Evolutionary conservation across 2,888 invertebrate species (phyloP), one percentile per base, ranked within the genome.

Genomic region (Agonopterix alstromeriana): DNA sequence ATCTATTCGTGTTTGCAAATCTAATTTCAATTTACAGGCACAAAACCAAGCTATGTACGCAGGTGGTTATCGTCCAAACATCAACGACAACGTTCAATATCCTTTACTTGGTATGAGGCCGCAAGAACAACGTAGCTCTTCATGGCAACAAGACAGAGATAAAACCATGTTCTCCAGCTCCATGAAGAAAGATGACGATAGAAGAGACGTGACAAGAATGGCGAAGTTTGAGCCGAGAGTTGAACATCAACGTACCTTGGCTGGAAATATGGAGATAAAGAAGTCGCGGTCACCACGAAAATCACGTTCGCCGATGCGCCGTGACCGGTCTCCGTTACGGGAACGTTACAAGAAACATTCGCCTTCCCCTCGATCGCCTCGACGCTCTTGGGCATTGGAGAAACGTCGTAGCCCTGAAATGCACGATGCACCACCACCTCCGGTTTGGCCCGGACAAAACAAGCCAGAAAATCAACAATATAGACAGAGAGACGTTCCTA

Each of bases 11-110:
- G 65, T 76, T 74, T 78, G 75, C 82, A 81, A 78, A 71, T 65
- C 64, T 66, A 67, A 66, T 82, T 87, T 86, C 63, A 74, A 78
- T 84, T 87, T 86, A 61, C 86, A 87, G 87, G 84, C 79, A 60
- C 63, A 75, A 68, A 83, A 74, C 54, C 78, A 80, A 78, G 70
- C 69, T 73, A 76, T 76, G 69, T 86, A 83, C 76, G 67, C 83
- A 72, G 79, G 77, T 75, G 83, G 77, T 58, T 85, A 77, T 55
- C 79, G 78, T 42, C 69, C 72, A 43, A 73, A 61, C 53, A 48
- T 53, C 40, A 68, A 63, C 52, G 79, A 79, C 45, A 73, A 60
- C 55, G 65, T 54, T 14, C 71, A 69, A 52, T 82, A 77, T 45
- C 53, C 72, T 5, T 42, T 52, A 36, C 49, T 65, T 36, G 65